phyloP scores from a whole-genome alignment of 2,113 vertebrate genomes.

The Micronycteris hirsuta region DNA sequence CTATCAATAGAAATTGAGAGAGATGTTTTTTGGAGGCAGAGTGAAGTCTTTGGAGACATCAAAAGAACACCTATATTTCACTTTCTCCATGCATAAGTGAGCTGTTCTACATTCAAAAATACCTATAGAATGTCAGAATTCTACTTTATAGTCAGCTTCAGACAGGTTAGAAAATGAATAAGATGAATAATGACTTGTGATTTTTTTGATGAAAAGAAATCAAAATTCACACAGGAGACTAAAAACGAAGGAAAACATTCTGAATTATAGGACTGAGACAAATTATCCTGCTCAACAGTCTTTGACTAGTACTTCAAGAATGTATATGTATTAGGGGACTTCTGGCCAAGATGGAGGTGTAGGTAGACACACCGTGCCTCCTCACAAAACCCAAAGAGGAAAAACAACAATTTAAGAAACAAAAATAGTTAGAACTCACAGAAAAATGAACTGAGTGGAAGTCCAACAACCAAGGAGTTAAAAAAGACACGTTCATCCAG shows the following conservation, averaged over 20 bases:
- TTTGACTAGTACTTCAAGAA: background rate
- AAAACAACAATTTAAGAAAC: too few relatives aligned
- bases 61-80: background rate
- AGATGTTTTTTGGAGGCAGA: background rate
- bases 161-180: background rate
- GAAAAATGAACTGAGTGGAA: too few relatives aligned
- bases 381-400: too few relatives aligned
- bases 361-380: too few relatives aligned
- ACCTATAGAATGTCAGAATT: background rate
- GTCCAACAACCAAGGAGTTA: too few relatives aligned
- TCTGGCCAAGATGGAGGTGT: too few relatives aligned
- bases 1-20: background rate
- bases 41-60: background rate
- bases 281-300: background rate
- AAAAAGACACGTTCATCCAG: too few relatives aligned
- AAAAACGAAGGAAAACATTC: background rate
- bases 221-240: background rate
- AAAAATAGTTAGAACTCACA: too few relatives aligned
- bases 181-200: background rate
- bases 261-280: background rate
- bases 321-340: background rate
- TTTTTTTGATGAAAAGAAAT: background rate
- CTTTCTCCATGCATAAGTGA: background rate
- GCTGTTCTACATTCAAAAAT: background rate
- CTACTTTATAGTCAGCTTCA: background rate